Conservation (phyloP, 2,113 vertebrate species). For the Peromyscus polionotus region DNA sequence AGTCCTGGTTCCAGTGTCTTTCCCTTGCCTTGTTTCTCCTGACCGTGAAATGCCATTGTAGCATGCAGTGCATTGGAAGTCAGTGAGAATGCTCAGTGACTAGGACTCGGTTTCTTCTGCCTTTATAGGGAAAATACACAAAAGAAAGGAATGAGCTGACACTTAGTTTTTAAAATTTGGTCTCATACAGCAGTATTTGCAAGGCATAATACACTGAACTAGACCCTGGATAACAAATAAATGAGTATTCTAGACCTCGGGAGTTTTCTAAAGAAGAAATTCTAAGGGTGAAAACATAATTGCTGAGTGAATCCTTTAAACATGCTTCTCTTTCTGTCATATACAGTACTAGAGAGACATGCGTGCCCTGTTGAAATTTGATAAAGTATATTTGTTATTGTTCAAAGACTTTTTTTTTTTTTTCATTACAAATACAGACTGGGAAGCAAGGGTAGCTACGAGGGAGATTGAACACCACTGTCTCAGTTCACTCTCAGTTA, state of each 20-base stretch:
- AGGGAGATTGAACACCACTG: not conserved
- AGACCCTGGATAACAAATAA: not conserved
- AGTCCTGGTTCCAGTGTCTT: not conserved
- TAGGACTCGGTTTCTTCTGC: not conserved
- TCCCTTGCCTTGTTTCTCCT: constrained; percentile 33
- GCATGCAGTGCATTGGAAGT: not conserved
- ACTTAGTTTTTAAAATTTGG: not conserved
- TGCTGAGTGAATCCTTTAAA: not conserved
- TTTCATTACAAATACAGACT: not conserved
- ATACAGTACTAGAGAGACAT: not conserved
- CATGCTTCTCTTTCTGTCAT: not conserved
- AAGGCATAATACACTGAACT: not conserved
- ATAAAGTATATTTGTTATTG: not conserved
- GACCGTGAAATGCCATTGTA: constrained; percentile 13
- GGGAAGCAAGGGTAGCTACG: not conserved
- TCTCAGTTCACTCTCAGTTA: not conserved
- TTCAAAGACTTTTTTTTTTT: not conserved
- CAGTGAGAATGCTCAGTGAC: constrained; percentile 3
- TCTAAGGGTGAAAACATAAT: not conserved
- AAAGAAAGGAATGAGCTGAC: constrained; percentile 14
- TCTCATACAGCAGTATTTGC: not conserved
- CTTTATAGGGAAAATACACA: not conserved
- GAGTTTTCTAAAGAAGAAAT: constrained; percentile 46
- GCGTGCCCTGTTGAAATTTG: not conserved
- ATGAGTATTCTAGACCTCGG: not conserved